Conservation (phyloP, 2,888 invertebrate species). For the Callimorpha dominula region DNA sequence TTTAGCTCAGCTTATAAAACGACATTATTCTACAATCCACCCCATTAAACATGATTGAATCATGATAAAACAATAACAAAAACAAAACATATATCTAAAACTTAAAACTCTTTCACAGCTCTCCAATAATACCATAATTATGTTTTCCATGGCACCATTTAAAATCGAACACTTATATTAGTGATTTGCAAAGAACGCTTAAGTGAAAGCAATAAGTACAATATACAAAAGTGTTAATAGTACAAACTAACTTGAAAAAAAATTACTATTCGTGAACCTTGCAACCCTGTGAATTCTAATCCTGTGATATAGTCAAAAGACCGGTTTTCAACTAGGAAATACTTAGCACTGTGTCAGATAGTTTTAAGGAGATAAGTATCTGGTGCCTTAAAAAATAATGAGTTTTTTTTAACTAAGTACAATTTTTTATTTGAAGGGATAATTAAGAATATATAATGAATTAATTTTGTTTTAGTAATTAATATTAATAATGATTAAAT, state of each 20-base stretch:
- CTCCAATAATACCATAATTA: slow-evolving; percentile 15
- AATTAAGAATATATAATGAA: background rate
- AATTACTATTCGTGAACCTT: slow-evolving; percentile 61
- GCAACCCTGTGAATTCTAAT: slow-evolving; percentile 83
- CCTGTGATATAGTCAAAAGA: slow-evolving; percentile 73
- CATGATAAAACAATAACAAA: slow-evolving; percentile 18
- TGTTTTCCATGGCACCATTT: slow-evolving; percentile 51
- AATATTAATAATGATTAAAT: background rate
- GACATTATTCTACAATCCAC: background rate
- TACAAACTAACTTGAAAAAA: slow-evolving; percentile 18
- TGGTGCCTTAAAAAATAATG: background rate
- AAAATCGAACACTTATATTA: slow-evolving; percentile 42
- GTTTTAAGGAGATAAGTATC: slow-evolving; percentile 5
- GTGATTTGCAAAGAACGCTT: slow-evolving; percentile 33
- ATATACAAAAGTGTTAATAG: slow-evolving; percentile 31
- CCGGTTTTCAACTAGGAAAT: slow-evolving; percentile 68
- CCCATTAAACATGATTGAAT: slow-evolving; percentile 10
- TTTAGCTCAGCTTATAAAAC: background rate
- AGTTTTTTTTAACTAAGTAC: background rate
- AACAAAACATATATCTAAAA: slow-evolving; percentile 5
- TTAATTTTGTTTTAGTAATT: background rate
- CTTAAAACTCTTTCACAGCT: slow-evolving; percentile 17
- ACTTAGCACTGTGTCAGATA: slow-evolving; percentile 40
- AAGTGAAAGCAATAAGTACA: slow-evolving; percentile 46
- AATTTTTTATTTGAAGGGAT: background rate